Base-by-base conservation (phyloP, 2,888 invertebrate genomes). In the Shargacucullia verbasci region DNA sequence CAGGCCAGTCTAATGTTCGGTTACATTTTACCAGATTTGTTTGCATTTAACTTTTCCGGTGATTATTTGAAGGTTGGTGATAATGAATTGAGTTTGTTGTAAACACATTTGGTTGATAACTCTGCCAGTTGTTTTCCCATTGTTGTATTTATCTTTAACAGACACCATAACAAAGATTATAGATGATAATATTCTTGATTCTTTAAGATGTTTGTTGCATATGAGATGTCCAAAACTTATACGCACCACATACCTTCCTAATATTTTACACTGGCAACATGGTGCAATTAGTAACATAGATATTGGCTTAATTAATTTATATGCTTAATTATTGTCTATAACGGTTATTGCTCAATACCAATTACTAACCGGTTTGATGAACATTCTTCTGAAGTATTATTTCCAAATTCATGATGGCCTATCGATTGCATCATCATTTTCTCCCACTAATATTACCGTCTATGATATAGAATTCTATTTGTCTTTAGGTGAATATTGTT, bases 31-130 rank as follows among this genome's bases (percentile, higher is more conserved):
- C 9, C 12, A 2, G 10, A 14, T 29, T 63, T 59, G 45, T 37
- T 53, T 43, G 20, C 41, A 40, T 58, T 49, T 8, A 29, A 44
- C 48, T 9, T 58, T 70, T 70, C 58, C 58, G 53, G 57, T 54
- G 37, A 70, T 49, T 53, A 29, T 29, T 50, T 52, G 63, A 59
- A 73, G 69, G 57, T 40, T 63, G 33, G 12, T 49, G 54, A 60
- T 68, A 67, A 62, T 66, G 65, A 54, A 48, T 6, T 38, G 8
- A 48, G 37, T 48, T 35, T 56, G n/a, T 40, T 43, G 63, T 73
- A 73, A 78, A 78, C 59, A 73, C 49, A 49, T 13, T 48, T 6
- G 11, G 35, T 29, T 57, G 45, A 57, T 57, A 48, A 41, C 29
- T 34, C 11, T 33, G 33, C 31, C 37, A 27, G 1, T 13, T 46